phyloP scores from a whole-genome alignment of 2,113 vertebrate genomes.

The Quiscalus mexicanus region DNA sequence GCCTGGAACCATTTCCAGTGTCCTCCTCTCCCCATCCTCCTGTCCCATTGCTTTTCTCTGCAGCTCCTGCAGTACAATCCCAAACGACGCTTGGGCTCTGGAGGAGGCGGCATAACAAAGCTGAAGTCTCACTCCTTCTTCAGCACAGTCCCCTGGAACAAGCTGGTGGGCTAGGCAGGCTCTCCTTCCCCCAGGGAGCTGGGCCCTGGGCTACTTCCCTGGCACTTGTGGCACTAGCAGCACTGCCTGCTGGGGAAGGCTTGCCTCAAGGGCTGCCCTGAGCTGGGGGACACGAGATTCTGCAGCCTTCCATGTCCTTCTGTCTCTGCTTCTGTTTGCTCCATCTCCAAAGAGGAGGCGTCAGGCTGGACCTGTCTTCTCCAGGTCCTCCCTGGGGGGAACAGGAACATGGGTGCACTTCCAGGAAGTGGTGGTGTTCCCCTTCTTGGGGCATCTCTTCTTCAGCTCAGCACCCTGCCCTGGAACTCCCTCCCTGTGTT shows the following conservation, averaged over 20 bases:
- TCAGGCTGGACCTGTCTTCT: not conserved
- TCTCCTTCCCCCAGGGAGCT: not conserved
- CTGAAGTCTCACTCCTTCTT: conserved; percentile 96
- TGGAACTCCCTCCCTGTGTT: not conserved
- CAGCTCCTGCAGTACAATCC: conserved; percentile 92
- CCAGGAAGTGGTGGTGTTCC: not conserved
- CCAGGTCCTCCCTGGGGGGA: not conserved
- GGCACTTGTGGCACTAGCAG: not conserved
- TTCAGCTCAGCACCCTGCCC: not conserved
- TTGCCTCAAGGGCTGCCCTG: not conserved
- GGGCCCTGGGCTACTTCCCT: not conserved
- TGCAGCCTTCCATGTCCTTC: not conserved
- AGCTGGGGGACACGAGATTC: not conserved
- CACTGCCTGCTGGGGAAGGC: not conserved
- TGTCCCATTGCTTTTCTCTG: not conserved
- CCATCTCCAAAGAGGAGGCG: not conserved
- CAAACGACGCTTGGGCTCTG: conserved; percentile 83
- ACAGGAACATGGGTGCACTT: not conserved
- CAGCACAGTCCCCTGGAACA: conserved; percentile 84
- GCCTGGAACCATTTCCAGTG: not conserved
- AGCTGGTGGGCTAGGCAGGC: conserved; percentile 78
- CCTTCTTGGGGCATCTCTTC: not conserved
- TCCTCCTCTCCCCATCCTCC: not conserved
- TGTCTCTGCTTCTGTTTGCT: not conserved
- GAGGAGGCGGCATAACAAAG: conserved; percentile 82